A percentile compares a stretch with the other conserved stretches of the same genome.
phyloP scores from a whole-genome alignment of 2,888 invertebrate genomes.

The Tigriopus californicus region DNA sequence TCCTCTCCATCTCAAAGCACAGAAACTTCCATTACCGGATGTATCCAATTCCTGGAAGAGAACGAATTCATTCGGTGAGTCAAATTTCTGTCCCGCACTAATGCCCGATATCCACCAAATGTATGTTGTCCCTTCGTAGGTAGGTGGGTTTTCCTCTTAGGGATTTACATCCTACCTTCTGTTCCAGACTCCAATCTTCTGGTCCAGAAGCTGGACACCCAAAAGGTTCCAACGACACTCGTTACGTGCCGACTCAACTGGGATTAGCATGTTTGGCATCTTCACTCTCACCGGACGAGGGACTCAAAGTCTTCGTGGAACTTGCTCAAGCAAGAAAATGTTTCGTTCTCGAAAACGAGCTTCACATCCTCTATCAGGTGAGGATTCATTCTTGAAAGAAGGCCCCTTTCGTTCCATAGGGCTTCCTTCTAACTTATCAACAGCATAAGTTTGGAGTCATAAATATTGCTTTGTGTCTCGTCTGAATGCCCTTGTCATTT shows the following conservation, averaged over 20 bases:
- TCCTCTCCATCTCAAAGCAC: slow-evolving; percentile 6
- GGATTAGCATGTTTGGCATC: slow-evolving; percentile 83
- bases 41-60: slow-evolving; percentile 47
- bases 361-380: slow-evolving; percentile 85
- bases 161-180: slow-evolving; percentile 1
- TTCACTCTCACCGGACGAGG: slow-evolving; percentile 85
- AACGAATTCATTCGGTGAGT: slow-evolving; percentile 51
- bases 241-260: slow-evolving; percentile 49
- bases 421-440: too few species aligned
- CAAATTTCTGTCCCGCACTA: background rate
- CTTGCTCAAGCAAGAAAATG: slow-evolving; percentile 70
- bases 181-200: slow-evolving; percentile 14
- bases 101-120: too few species aligned
- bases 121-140: too few species aligned
- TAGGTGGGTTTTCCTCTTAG: too few species aligned
- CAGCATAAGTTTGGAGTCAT: background rate
- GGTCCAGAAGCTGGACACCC: slow-evolving; percentile 5
- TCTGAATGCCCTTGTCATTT: too few species aligned
- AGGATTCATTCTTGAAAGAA: slow-evolving; percentile 5
- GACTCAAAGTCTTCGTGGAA: slow-evolving; percentile 67
- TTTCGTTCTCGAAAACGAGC: slow-evolving; percentile 78
- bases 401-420: too few species aligned
- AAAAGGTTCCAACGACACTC: slow-evolving; percentile 2
- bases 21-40: slow-evolving; percentile 30
- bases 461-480: background rate